Percentiles rank a stretch among this genome's conserved stretches.
Conservation (phyloP, 2,113 vertebrate species). For the Desmodus rotundus region DNA sequence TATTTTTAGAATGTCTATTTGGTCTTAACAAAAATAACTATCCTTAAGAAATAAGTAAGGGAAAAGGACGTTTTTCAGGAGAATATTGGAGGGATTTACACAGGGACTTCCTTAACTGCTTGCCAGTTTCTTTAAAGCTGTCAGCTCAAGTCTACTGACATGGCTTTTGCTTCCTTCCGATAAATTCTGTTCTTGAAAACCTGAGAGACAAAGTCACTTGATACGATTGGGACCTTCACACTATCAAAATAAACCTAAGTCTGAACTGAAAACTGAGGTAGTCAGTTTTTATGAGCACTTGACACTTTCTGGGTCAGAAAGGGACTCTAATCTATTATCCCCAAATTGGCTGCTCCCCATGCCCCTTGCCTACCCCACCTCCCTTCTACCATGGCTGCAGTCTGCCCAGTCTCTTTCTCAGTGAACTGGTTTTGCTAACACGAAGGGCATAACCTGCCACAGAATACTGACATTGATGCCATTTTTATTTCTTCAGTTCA, state of each 20-base stretch:
- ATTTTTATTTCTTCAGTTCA: slow-evolving; percentile 18
- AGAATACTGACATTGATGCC: neutral
- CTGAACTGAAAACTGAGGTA: slow-evolving; percentile 75
- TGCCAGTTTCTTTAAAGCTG: slow-evolving; percentile 46
- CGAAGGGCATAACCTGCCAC: neutral
- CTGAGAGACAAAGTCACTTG: slow-evolving; percentile 65
- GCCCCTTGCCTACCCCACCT: neutral
- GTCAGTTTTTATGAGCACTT: slow-evolving; percentile 57
- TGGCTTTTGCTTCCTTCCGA: slow-evolving; percentile 74
- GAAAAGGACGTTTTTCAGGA: neutral
- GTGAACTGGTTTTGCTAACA: neutral
- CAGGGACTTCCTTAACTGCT: slow-evolving; percentile 1
- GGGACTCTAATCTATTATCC: neutral
- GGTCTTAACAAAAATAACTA: slow-evolving; percentile 34
- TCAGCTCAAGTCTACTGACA: slow-evolving; percentile 48
- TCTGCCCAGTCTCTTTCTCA: neutral
- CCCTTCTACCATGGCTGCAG: neutral
- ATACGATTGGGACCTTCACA: slow-evolving; percentile 47
- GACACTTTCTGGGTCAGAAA: slow-evolving; percentile 4
- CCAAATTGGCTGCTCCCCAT: neutral
- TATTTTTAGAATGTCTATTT: slow-evolving; percentile 19
- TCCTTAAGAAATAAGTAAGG: neutral
- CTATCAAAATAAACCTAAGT: slow-evolving; percentile 55
- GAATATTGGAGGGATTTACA: neutral
- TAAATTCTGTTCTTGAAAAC: slow-evolving; percentile 72